Evolutionary conservation across 2,888 invertebrate genomes (phyloP), one percentile per base, ranked within the genome.

Genomic region (Drosophila kambysellisi): DNA sequence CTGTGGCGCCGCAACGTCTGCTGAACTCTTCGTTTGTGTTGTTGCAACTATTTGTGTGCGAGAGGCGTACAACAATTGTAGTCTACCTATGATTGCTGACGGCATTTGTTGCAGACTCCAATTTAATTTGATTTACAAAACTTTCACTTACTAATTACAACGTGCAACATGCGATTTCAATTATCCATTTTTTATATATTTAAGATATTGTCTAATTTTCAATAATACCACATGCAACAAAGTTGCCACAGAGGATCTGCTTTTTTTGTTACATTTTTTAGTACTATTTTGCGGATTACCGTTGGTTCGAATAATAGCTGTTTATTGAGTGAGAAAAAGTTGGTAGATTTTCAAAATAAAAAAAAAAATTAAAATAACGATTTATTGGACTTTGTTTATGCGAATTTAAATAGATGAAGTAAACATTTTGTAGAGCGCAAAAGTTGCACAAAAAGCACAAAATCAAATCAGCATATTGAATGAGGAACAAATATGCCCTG

Each of bases 41-140:
- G 56, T 57, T 30, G 59, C 65, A 60, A 20, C 33, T 51, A 51
- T 35, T n/a, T 59, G 46, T n/a, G 29, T 35, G 25, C 25, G 61
- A 32, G 25, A 61, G 75, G 61, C 74, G 57, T 60, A 68, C 76
- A 68, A 71, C 60, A 76, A 76, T 79, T 77, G 46, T 66, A 74
- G 73, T 70, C 58, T 15, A 32, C 32, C 32, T 20, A 11, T 43
- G 57, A 32, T 15, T 57, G 30, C n/a, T 50, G 39, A 30, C 41
- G 15, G 29, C 25, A 46, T 15, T 46, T 25, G 25, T 15, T 25
- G 4, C 46, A 15, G 46, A 15, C 25, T 15, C 46, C 20, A 25
- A 58, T 25, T 58, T 20, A 17, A 58, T n/a, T 56, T 11, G 30
- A 30, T 41, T 56, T 15, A 25, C 54, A 39, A n/a, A 12, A 50